These are phyloP conservation scores for Megalonaias nervosa DNA, from an alignment of 1,140 invertebrate species.

Conservation along the genomic window DNA sequence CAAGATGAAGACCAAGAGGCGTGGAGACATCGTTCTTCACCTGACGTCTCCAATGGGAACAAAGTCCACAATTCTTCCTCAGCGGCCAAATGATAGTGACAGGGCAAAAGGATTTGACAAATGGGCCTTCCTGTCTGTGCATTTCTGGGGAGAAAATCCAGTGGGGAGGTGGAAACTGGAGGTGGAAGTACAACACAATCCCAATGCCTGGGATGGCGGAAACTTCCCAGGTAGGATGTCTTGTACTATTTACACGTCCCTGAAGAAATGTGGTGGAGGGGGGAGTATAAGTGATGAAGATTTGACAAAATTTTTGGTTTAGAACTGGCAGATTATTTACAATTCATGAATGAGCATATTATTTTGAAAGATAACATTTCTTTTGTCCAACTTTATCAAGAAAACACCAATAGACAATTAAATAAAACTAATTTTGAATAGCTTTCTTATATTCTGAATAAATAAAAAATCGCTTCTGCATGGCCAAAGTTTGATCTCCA, in stretches of 20 bases:
- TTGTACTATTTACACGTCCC: background rate
- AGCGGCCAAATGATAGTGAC: slow-evolving; percentile 88
- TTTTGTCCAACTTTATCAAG: background rate
- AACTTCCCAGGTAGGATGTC: slow-evolving; percentile 3
- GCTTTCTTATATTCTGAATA: background rate
- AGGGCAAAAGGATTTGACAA: slow-evolving; percentile 95
- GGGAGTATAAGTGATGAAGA: background rate
- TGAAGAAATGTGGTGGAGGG: background rate
- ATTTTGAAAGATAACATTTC: background rate
- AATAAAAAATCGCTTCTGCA: background rate
- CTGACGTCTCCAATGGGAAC: slow-evolving; percentile 98
- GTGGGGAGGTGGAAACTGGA: slow-evolving; percentile 53
- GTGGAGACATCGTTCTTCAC: slow-evolving; percentile 96
- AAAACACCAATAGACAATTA: background rate
- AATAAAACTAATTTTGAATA: background rate
- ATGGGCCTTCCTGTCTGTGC: slow-evolving; percentile 99
- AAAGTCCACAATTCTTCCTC: slow-evolving; percentile 76
- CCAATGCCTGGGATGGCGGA: slow-evolving; percentile 10
- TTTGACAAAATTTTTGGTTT: background rate
- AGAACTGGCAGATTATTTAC: background rate
- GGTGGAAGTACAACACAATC: slow-evolving; percentile 31
- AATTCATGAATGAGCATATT: background rate
- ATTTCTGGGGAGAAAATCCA: slow-evolving; percentile 94
- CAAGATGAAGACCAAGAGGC: slow-evolving; percentile 88
- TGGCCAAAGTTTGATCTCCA: background rate